Base-by-base conservation (phyloP, 2,888 invertebrate species). In the Desoria tigrina region DNA sequence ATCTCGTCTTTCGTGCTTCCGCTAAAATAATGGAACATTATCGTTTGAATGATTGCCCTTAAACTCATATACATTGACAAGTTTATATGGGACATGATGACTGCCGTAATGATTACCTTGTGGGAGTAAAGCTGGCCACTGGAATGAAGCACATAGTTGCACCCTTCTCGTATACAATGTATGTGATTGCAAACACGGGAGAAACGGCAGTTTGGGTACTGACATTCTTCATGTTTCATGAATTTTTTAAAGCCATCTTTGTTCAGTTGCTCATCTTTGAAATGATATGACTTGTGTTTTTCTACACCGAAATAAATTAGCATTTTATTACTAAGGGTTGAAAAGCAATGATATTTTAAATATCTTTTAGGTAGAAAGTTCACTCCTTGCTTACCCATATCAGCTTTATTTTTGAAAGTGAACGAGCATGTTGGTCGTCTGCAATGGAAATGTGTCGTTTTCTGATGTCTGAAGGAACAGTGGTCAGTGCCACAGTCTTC, bases 171-270 rank as follows among this genome's bases (percentile, higher is more conserved):
- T 76, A 98, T 96, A 83, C 98, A 98, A 82, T 98, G 98, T 75
- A 97, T 98, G 81, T 98, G 98, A 83, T 98, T 98, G 84, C 94
- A 94, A 55, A 94, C 91, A 66, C 90, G 87, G 42, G 95, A 95
- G 81, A 95, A 97, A 64, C 94, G 87, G 80, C 98, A 98, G 76
- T 88, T 89, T 42, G 90, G 87, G 82, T 92, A 97, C 0, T 90
- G 90, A 77, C 98, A 98, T 0, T 87, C 86, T 79, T 98, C 97
- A 76, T 94, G 94, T 81, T 98, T 98, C 88, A 97, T 92, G 81
- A 95, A 98, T 81, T 98, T 98, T 82, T 96, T 97, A 84, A 98
- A 98, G 21, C 97, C 97, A 79, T 98, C 97, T 71, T 92, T 87
- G 45, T 92, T 90, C 54, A 98, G 83, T 73, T 96, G 94, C 79